phyloP scores from a whole-genome alignment of 2,888 invertebrate genomes.

The Prenolepis imparis region DNA sequence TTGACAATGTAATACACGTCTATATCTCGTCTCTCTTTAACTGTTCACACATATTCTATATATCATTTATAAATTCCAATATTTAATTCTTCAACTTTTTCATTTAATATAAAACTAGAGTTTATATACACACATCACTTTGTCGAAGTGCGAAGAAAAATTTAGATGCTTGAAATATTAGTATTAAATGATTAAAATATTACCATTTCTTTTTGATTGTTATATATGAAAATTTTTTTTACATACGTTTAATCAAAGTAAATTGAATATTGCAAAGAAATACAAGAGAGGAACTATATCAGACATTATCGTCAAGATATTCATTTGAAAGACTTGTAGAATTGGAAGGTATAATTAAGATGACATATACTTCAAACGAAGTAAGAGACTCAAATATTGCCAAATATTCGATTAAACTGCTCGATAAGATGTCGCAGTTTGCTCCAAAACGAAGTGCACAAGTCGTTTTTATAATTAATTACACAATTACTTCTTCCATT shows the following conservation, averaged over 20 bases:
- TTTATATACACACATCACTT: slow-evolving; percentile 71
- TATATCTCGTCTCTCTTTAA: not conserved
- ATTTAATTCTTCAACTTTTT: slow-evolving; percentile 56
- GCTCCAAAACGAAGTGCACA: slow-evolving; percentile 33
- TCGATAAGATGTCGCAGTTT: not conserved
- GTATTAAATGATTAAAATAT: not conserved
- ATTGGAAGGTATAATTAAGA: slow-evolving; percentile 21
- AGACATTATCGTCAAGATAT: not conserved
- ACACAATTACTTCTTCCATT: slow-evolving; percentile 31
- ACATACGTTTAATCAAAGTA: slow-evolving; percentile 10
- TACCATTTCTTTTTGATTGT: not conserved
- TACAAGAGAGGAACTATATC: slow-evolving; percentile 1
- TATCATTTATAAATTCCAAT: slow-evolving; percentile 22
- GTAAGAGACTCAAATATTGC: slow-evolving; percentile 12
- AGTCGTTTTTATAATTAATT: slow-evolving; percentile 30
- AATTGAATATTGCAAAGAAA: slow-evolving; percentile 17
- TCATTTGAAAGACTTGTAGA: slow-evolving; percentile 22
- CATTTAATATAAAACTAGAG: slow-evolving; percentile 48
- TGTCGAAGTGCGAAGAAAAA: slow-evolving; percentile 1
- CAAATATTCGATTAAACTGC: not conserved
- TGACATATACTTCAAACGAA: not conserved
- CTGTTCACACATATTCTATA: slow-evolving; percentile 10
- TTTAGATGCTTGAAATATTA: not conserved
- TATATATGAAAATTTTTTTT: not conserved
- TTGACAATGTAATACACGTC: not conserved